phyloP scores from a whole-genome alignment of 2,888 invertebrate species.

The Graphium colonna region DNA sequence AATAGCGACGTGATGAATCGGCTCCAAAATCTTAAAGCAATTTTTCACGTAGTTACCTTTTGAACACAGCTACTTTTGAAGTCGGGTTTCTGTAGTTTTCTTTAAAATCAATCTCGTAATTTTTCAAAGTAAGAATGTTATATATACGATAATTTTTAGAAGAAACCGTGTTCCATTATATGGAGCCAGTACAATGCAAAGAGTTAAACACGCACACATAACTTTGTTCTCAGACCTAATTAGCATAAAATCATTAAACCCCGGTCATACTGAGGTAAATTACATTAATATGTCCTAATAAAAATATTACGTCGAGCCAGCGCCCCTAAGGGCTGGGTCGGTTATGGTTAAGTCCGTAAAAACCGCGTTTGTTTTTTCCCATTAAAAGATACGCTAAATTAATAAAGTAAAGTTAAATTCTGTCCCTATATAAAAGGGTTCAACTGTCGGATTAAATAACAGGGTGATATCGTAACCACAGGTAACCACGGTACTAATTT shows the following conservation, averaged over 20 bases:
- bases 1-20: no score
- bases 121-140: no score
- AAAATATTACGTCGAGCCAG: slow-evolving; percentile 41
- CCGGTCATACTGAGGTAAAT: slow-evolving; percentile 54
- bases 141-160: no score
- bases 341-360: slow-evolving; percentile 28
- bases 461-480: no score
- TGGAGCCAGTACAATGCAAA: slow-evolving; percentile 2
- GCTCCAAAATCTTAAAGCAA: no score
- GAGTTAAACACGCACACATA: slow-evolving; percentile 24
- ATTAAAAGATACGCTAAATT: not conserved
- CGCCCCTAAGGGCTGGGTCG: slow-evolving; percentile 42
- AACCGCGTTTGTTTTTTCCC: not conserved
- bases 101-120: no score
- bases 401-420: not conserved
- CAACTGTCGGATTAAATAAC: no score
- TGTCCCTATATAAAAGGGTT: not conserved
- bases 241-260: slow-evolving; percentile 68
- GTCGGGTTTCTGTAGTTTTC: no score
- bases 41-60: no score
- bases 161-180: no score
- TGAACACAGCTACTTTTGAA: no score
- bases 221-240: slow-evolving; percentile 55
- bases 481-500: no score
- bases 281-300: slow-evolving; percentile 66